Evolutionary conservation across 1,140 invertebrate species (phyloP).

Genomic region (Pseudomyrmex cubaensis): DNA sequence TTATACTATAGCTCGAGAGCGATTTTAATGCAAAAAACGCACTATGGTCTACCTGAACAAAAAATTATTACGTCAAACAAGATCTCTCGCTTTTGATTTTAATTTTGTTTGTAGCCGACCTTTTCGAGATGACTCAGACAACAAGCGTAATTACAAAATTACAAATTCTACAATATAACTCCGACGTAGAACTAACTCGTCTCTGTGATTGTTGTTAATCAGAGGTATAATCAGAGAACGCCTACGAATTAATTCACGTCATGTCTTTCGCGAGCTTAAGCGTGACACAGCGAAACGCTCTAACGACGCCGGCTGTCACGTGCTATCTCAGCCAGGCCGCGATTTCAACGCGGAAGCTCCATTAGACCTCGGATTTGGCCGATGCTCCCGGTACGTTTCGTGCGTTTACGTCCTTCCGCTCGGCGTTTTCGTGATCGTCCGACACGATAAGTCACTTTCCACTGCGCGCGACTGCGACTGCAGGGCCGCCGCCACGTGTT

Average conservation of each 20-base stretch:
- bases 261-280: background rate
- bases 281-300: background rate
- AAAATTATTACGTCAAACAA: conserved; percentile 22
- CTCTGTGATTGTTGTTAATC: background rate
- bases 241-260: background rate
- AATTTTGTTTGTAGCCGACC: background rate
- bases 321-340: conserved; percentile 17
- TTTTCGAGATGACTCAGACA: too few relatives aligned
- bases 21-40: conserved; percentile 48
- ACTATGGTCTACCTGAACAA: conserved; percentile 38
- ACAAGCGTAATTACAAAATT: background rate
- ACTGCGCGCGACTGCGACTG: conserved; percentile 63
- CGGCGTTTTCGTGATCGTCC: conserved; percentile 69
- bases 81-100: conserved; percentile 26
- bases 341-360: conserved; percentile 55
- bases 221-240: background rate
- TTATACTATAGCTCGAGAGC: conserved; percentile 14
- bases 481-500: conserved; percentile 60
- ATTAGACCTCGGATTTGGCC: conserved; percentile 49
- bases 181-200: background rate
- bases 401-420: conserved; percentile 54
- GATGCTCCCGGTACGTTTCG: conserved; percentile 9
- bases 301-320: conserved; percentile 1
- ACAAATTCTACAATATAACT: background rate
- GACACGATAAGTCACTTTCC: conserved; percentile 79